Percentiles rank a stretch among this genome's conserved stretches.
Evolutionary conservation across 2,888 invertebrate genomes (phyloP).

Genomic region (Parochlus steinenii): DNA sequence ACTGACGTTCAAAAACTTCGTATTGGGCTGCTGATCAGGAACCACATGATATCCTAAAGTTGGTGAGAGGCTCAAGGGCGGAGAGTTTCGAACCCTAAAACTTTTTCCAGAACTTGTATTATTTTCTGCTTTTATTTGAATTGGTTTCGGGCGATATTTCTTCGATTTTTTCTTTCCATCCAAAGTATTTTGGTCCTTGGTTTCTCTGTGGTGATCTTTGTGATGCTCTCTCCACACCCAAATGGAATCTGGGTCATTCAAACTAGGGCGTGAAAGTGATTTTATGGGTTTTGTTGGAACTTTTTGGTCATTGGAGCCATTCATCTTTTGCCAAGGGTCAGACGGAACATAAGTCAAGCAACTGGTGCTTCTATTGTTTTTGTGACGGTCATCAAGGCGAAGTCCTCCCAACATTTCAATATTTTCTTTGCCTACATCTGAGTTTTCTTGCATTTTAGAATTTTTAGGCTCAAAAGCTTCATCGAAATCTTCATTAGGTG

Average conservation of each 20-base stretch:
- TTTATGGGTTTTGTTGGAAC: constrained; percentile 11
- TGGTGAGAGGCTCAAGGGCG: constrained; percentile 7
- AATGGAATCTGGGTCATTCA: too few relatives aligned
- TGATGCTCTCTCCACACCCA: too few relatives aligned
- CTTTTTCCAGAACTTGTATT: background rate
- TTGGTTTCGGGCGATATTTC: constrained; percentile 9
- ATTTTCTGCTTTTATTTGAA: constrained; percentile 1
- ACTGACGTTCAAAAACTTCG: constrained; percentile 20
- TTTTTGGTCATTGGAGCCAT: constrained; percentile 15
- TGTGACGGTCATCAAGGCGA: constrained; percentile 7
- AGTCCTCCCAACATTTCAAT: constrained; percentile 21
- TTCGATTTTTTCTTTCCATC: too few relatives aligned
- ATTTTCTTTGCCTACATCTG: constrained; percentile 18
- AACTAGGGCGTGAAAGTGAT: constrained; percentile 2
- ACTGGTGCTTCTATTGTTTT: constrained; percentile 23
- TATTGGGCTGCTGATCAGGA: too few relatives aligned
- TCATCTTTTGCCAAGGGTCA: constrained; percentile 29
- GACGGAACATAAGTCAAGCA: constrained; percentile 25
- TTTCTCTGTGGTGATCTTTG: too few relatives aligned
- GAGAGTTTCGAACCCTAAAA: constrained; percentile 5
- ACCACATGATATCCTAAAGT: constrained; percentile 5
- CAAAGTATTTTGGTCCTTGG: too few relatives aligned
- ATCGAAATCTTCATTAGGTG: constrained; percentile 20
- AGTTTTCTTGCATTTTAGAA: constrained; percentile 10
- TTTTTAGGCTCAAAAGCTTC: constrained; percentile 13